phyloP scores from a whole-genome alignment of 2,797 vertebrate species.

The Varecia variegata region DNA sequence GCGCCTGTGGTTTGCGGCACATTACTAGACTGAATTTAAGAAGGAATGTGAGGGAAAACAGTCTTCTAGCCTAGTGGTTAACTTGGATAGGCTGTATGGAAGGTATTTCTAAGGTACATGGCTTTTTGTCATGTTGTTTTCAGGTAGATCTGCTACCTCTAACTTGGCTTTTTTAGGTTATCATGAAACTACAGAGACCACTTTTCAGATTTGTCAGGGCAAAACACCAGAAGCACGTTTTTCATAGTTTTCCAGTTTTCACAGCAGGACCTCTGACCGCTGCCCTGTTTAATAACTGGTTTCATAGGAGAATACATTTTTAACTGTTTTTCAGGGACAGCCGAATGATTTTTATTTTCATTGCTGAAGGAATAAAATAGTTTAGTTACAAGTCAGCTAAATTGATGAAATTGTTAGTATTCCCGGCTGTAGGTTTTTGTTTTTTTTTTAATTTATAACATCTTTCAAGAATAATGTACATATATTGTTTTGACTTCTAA shows the following conservation, averaged over 20 bases:
- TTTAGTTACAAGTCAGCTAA: not conserved
- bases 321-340: not conserved
- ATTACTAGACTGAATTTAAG: not conserved
- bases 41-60: not conserved
- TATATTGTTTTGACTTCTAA: not conserved
- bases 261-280: not conserved
- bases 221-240: not conserved
- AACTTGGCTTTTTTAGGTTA: not conserved
- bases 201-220: not conserved
- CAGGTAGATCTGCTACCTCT: not conserved
- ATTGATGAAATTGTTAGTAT: not conserved
- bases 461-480: not conserved
- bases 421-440: not conserved
- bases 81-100: not conserved
- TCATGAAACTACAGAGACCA: not conserved
- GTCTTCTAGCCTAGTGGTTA: not conserved
- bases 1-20: not conserved
- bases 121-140: not conserved
- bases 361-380: constrained; percentile 17
- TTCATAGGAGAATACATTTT: not conserved
- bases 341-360: not conserved
- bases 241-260: not conserved
- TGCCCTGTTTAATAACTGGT: not conserved
- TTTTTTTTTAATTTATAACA: not conserved
- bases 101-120: not conserved